phyloP scores from a whole-genome alignment of 2,797 vertebrate genomes.

The Lagorchestes hirsutus region DNA sequence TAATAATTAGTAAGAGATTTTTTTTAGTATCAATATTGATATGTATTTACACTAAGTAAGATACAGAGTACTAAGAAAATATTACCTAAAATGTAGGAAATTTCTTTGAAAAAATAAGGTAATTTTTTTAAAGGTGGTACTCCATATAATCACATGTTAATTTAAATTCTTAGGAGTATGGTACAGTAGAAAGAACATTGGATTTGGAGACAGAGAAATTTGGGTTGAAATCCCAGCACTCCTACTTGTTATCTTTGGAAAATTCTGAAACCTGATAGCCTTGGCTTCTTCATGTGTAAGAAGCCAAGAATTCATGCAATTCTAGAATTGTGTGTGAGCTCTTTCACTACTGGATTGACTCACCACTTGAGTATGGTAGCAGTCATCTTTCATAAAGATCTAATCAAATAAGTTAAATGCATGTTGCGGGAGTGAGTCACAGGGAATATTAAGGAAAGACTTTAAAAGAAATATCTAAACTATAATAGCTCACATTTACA shows the following conservation, averaged over 20 bases:
- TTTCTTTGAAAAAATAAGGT: neutral
- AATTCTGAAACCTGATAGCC: too few species aligned
- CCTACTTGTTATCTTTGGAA: too few species aligned
- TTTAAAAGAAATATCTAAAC: neutral
- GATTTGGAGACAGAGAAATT: too few species aligned
- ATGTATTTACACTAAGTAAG: constrained; percentile 20
- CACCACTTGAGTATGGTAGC: too few species aligned
- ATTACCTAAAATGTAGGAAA: too few species aligned
- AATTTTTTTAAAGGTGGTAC: neutral
- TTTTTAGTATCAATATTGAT: constrained; percentile 52
- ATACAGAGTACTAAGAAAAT: neutral
- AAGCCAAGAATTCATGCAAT: neutral
- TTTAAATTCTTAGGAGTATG: neutral
- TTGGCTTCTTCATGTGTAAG: too few species aligned
- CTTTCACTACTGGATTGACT: neutral
- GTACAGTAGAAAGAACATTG: too few species aligned
- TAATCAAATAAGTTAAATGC: neutral
- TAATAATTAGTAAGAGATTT: constrained; percentile 43
- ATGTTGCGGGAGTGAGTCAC: neutral
- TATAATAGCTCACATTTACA: neutral
- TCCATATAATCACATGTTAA: neutral
- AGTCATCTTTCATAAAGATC: neutral
- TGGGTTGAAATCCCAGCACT: too few species aligned
- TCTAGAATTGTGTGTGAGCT: neutral
- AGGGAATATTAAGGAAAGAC: neutral